Percentiles rank a stretch among this genome's conserved stretches.
These are phyloP conservation scores for Calephelis virginiensis DNA, from an alignment of 1,140 invertebrate species.

Conservation along the genomic window DNA sequence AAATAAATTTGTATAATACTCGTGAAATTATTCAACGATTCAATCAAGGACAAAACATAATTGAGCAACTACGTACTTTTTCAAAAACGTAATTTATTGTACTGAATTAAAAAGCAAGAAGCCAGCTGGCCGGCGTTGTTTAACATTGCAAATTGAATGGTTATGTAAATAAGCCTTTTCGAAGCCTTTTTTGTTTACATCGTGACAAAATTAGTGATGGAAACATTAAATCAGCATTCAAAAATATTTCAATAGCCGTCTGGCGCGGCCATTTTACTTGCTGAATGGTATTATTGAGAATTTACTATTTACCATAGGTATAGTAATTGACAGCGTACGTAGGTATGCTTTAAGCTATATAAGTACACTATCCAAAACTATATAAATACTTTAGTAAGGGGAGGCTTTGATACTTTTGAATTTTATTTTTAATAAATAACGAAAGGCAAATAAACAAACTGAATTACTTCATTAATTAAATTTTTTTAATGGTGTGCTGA, in stretches of 20 bases:
- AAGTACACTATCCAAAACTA: no score
- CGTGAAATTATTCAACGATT: background rate
- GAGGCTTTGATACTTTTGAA: no score
- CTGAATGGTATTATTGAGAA: conserved; percentile 4
- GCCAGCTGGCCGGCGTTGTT: conserved; percentile 58
- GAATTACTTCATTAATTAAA: no score
- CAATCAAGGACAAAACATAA: conserved; percentile 8
- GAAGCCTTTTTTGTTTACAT: conserved; percentile 54
- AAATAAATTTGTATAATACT: no score
- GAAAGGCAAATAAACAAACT: no score
- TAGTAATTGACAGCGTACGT: no score
- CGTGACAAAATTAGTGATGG: conserved; percentile 52
- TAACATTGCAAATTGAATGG: conserved; percentile 74
- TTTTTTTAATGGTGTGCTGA: no score
- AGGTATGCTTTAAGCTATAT: no score
- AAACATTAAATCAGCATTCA: conserved; percentile 58
- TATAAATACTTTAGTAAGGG: no score
- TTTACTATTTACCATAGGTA: background rate
- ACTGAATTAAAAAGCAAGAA: conserved; percentile 65
- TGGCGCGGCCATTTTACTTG: background rate
- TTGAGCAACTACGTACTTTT: conserved; percentile 30
- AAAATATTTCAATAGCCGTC: conserved; percentile 55
- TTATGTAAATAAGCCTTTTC: conserved; percentile 70
- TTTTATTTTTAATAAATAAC: no score
- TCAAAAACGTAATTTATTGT: conserved; percentile 49